These are phyloP conservation scores for Tachina lurida DNA, from an alignment of 2,888 invertebrate genomes.

Conservation along the genomic window DNA sequence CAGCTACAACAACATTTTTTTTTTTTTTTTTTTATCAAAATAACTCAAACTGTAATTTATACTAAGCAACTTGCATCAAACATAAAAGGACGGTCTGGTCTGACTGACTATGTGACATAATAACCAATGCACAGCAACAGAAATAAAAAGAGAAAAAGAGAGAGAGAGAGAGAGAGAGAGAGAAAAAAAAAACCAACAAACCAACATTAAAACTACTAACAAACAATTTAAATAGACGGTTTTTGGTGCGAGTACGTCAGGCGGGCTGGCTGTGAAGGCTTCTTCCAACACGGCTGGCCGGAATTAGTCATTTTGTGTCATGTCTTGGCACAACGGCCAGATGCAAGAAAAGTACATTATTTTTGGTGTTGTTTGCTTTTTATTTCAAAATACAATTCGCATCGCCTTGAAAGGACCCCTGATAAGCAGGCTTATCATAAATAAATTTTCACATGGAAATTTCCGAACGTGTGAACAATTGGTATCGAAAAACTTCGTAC, in stretches of 20 bases:
- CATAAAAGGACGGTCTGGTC: slow-evolving; percentile 30
- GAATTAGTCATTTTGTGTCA: neutral
- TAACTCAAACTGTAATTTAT: slow-evolving; percentile 63
- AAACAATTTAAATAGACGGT: slow-evolving; percentile 12
- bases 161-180: neutral
- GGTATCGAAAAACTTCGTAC: no score
- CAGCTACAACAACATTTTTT: slow-evolving; percentile 42
- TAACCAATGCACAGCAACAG: slow-evolving; percentile 31
- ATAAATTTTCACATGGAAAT: no score
- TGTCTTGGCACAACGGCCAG: neutral
- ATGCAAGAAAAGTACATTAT: neutral
- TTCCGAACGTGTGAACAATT: no score
- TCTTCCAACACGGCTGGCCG: neutral
- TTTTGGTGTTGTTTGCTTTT: neutral
- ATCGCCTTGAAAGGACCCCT: no score
- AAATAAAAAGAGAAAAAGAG: neutral
- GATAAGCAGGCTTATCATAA: no score
- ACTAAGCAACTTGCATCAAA: slow-evolving; percentile 56
- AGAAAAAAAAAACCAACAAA: neutral
- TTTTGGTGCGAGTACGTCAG: neutral
- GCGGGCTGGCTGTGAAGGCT: neutral
- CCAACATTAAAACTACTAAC: slow-evolving; percentile 19
- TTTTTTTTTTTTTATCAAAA: slow-evolving; percentile 32
- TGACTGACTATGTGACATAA: slow-evolving; percentile 49
- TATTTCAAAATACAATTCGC: no score